phyloP scores from a whole-genome alignment of 1,140 invertebrate species.

The Zaprionus capensis region DNA sequence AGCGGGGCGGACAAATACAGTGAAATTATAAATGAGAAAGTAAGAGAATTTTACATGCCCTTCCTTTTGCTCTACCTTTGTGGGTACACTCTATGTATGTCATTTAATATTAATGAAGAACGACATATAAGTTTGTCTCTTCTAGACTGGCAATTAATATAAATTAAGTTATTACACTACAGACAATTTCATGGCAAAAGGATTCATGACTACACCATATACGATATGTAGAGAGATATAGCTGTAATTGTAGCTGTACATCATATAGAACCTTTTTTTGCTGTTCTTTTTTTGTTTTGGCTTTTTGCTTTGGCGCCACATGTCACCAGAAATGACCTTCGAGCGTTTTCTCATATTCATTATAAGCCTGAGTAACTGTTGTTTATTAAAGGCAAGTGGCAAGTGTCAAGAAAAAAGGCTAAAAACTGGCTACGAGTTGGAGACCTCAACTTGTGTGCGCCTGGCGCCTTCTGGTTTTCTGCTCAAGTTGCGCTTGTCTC shows the following conservation, averaged over 20 bases:
- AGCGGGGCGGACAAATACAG: slow-evolving; percentile 48
- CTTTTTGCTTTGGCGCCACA: slow-evolving; percentile 58
- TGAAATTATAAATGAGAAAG: background rate
- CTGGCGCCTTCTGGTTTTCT: slow-evolving; percentile 83
- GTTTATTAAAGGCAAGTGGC: slow-evolving; percentile 59
- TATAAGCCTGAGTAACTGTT: slow-evolving; percentile 82
- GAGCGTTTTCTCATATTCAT: slow-evolving; percentile 80
- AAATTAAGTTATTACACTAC: background rate
- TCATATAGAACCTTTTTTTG: background rate
- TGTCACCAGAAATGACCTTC: slow-evolving; percentile 72
- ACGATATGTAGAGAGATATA: background rate
- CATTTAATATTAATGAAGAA: slow-evolving; percentile 10
- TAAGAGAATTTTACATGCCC: slow-evolving; percentile 10
- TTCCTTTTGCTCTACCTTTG: background rate
- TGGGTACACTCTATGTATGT: background rate
- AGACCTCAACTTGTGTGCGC: slow-evolving; percentile 18
- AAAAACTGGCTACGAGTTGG: slow-evolving; percentile 4
- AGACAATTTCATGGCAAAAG: background rate
- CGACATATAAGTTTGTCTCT: background rate
- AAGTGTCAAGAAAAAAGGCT: slow-evolving; percentile 82
- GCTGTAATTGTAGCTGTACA: background rate
- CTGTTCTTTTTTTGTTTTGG: background rate
- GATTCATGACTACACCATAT: background rate
- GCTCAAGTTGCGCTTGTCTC: slow-evolving; percentile 79
- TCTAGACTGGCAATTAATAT: slow-evolving; percentile 1